phyloP scores from a whole-genome alignment of 1,140 invertebrate species.

The Thalassaphorura encarpata region DNA sequence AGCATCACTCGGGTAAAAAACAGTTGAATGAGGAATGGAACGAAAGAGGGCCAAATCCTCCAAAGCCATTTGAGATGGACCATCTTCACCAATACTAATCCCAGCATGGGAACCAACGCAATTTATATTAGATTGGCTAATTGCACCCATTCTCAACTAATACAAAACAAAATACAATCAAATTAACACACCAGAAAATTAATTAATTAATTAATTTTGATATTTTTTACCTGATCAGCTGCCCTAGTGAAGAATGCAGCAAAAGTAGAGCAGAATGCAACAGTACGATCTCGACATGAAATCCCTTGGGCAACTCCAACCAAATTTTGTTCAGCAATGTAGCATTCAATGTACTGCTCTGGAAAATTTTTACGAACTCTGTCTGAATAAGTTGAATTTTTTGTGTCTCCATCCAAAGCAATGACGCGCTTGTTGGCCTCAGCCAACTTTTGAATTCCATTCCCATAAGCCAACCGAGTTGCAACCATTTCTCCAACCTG shows the following conservation, averaged over 20 bases:
- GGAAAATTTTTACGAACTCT: constrained; percentile 68
- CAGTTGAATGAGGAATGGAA: constrained; percentile 75
- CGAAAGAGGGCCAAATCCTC: constrained; percentile 97
- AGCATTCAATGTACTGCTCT: constrained; percentile 88
- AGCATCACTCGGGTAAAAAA: constrained; percentile 96
- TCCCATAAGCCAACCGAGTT: constrained; percentile 89
- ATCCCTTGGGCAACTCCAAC: constrained; percentile 92
- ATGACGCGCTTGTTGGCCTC: constrained; percentile 73
- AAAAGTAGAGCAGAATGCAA: constrained; percentile 93
- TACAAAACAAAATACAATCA: not conserved
- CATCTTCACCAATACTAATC: constrained; percentile 92
- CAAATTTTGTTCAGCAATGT: constrained; percentile 97
- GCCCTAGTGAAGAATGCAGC: constrained; percentile 94
- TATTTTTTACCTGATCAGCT: constrained; percentile 69
- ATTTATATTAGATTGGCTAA: constrained; percentile 96
- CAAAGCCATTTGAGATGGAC: constrained; percentile 98
- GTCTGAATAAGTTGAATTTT: constrained; percentile 95
- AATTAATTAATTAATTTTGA: not conserved
- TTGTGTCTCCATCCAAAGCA: constrained; percentile 91
- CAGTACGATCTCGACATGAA: constrained; percentile 73
- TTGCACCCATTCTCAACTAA: constrained; percentile 95
- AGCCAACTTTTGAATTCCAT: constrained; percentile 77
- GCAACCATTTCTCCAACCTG: constrained; percentile 63
- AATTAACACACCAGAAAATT: not conserved
- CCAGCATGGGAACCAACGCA: constrained; percentile 92